Percentiles rank a stretch among this genome's conserved stretches.
These are phyloP conservation scores for Passer domesticus DNA, from an alignment of 2,113 vertebrate species.

Conservation along the genomic window DNA sequence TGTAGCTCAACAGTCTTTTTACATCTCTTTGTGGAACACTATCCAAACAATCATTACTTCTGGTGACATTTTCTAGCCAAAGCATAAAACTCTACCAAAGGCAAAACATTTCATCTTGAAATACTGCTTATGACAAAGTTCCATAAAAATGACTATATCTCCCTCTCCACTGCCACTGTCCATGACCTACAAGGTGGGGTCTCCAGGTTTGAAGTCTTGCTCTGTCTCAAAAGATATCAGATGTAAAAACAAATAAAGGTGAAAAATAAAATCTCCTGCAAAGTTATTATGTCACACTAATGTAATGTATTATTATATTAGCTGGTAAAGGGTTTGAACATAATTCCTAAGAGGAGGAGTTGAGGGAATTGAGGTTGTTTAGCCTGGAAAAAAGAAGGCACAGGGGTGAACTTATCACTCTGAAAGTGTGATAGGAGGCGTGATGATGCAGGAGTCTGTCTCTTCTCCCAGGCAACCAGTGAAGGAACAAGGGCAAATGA, in stretches of 20 bases:
- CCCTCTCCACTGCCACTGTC: background rate
- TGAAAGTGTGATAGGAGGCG: background rate
- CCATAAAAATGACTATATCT: background rate
- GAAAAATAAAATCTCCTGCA: background rate
- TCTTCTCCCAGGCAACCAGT: background rate
- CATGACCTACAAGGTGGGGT: background rate
- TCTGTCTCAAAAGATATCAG: background rate
- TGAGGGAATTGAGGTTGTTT: background rate
- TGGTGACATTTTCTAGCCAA: background rate
- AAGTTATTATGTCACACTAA: background rate
- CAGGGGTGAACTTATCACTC: background rate
- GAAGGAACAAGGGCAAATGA: background rate
- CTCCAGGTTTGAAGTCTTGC: background rate
- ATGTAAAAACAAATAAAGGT: background rate
- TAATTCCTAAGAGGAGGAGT: background rate
- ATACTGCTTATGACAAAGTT: background rate
- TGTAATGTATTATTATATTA: background rate
- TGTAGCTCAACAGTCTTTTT: background rate
- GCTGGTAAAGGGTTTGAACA: background rate
- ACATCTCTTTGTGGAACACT: background rate
- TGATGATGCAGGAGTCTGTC: accelerated
- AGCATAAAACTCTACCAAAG: background rate
- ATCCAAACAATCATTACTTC: background rate
- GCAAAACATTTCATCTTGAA: background rate
- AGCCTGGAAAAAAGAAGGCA: background rate